A percentile compares a stretch with the other conserved stretches of the same genome.
These are phyloP conservation scores for Diarsia mendica DNA, from an alignment of 2,888 invertebrate species.

Conservation along the genomic window DNA sequence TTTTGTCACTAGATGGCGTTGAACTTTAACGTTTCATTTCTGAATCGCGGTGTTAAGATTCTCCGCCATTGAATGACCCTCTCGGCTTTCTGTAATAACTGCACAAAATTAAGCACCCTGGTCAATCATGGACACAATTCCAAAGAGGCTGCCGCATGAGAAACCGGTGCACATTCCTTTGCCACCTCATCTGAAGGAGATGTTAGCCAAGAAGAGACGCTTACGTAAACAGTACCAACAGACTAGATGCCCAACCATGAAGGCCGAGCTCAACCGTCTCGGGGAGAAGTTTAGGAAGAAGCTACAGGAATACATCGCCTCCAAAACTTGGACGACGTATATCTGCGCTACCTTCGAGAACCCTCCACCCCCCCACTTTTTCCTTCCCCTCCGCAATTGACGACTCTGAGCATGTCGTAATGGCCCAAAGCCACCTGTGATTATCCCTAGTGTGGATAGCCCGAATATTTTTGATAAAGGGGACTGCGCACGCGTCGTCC, in stretches of 20 bases:
- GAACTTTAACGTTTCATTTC: neutral
- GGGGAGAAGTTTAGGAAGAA: neutral
- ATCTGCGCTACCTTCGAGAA: neutral
- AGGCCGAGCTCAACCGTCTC: constrained; percentile 28
- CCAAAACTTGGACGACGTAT: constrained; percentile 13
- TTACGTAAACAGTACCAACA: constrained; percentile 19
- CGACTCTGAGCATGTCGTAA: neutral
- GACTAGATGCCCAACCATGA: constrained; percentile 20
- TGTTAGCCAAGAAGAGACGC: neutral
- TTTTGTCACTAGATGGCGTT: constrained; percentile 26
- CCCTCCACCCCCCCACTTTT: neutral
- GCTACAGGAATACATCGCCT: constrained; percentile 1
- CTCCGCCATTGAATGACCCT: constrained; percentile 18
- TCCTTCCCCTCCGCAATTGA: neutral
- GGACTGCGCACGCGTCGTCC: constrained; percentile 31
- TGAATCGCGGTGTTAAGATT: constrained; percentile 22
- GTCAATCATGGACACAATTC: constrained; percentile 13
- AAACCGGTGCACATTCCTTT: neutral
- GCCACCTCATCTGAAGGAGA: neutral
- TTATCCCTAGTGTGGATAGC: constrained; percentile 17
- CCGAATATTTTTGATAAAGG: constrained; percentile 23
- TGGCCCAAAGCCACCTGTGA: neutral
- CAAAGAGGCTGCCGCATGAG: neutral
- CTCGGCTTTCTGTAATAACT: neutral
- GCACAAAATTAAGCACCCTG: neutral